Percentiles rank a stretch among this genome's conserved stretches.
These are phyloP conservation scores for Drosophila flavopinicola DNA, from an alignment of 2,888 invertebrate genomes.

Conservation along the genomic window DNA sequence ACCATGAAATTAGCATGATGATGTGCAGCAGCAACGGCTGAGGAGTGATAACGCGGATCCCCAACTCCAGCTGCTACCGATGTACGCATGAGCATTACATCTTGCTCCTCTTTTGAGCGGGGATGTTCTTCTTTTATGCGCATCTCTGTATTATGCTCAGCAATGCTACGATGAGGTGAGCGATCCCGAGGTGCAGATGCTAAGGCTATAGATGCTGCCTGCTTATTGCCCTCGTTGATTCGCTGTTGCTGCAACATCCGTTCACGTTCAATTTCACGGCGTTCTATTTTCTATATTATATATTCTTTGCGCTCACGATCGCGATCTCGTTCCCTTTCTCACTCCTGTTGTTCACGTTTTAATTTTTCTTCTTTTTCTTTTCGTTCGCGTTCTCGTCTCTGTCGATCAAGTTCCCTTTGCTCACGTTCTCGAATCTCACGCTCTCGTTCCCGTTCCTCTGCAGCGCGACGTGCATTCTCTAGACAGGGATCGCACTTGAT, in stretches of 20 bases:
- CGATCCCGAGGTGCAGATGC: conserved; percentile 86
- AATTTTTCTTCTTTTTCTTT: conserved; percentile 85
- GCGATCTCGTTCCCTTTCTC: conserved; percentile 87
- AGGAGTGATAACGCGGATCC: conserved; percentile 86
- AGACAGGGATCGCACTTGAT: conserved; percentile 88
- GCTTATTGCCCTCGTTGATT: conserved; percentile 85
- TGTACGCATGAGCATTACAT: conserved; percentile 85
- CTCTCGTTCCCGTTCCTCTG: conserved; percentile 85
- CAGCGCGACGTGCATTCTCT: conserved; percentile 87
- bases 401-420: no score
- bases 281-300: conserved; percentile 86
- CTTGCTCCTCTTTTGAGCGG: conserved; percentile 85
- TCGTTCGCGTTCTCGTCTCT: conserved; percentile 80
- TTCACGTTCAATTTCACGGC: conserved; percentile 87
- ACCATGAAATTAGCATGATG: conserved; percentile 85
- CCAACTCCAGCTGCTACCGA: conserved; percentile 73
- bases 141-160: conserved; percentile 79
- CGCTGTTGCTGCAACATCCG: conserved; percentile 87
- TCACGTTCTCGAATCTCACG: conserved; percentile 84
- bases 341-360: conserved; percentile 86
- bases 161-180: conserved; percentile 91
- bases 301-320: conserved; percentile 86
- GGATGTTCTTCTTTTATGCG: conserved; percentile 87
- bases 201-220: conserved; percentile 82
- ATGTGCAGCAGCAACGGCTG: conserved; percentile 80